Percentiles rank a stretch among this genome's conserved stretches.
phyloP scores from a whole-genome alignment of 2,888 invertebrate genomes.

The Drosophila atroscutellata region DNA sequence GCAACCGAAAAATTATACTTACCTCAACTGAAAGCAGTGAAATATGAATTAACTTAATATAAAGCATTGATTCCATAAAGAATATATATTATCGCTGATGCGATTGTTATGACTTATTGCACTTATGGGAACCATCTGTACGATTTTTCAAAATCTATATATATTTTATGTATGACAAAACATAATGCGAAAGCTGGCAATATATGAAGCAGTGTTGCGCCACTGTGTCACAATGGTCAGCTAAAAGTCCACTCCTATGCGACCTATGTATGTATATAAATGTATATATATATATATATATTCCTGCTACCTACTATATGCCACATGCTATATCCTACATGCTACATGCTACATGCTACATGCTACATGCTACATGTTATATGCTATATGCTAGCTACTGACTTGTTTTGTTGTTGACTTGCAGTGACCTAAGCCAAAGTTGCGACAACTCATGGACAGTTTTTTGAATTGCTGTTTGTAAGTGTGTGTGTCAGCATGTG shows the following conservation, averaged over 20 bases:
- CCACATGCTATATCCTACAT: background rate
- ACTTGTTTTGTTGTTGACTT: slow-evolving; percentile 13
- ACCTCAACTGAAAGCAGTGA: background rate
- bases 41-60: background rate
- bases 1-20: background rate
- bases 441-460: slow-evolving; percentile 25
- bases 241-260: background rate
- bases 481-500: background rate
- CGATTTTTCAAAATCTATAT: too few relatives aligned
- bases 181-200: background rate
- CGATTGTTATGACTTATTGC: background rate
- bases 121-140: too few relatives aligned
- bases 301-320: background rate
- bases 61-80: background rate
- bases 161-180: background rate
- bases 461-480: slow-evolving; percentile 7
- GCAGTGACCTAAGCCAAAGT: slow-evolving; percentile 43
- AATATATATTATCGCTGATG: background rate
- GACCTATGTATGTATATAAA: background rate
- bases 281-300: background rate
- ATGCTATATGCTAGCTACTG: slow-evolving; percentile 3
- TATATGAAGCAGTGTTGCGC: background rate
- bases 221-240: background rate
- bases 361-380: background rate
- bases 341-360: background rate